phyloP scores from a whole-genome alignment of 2,888 invertebrate genomes.

The Spialia ferax region DNA sequence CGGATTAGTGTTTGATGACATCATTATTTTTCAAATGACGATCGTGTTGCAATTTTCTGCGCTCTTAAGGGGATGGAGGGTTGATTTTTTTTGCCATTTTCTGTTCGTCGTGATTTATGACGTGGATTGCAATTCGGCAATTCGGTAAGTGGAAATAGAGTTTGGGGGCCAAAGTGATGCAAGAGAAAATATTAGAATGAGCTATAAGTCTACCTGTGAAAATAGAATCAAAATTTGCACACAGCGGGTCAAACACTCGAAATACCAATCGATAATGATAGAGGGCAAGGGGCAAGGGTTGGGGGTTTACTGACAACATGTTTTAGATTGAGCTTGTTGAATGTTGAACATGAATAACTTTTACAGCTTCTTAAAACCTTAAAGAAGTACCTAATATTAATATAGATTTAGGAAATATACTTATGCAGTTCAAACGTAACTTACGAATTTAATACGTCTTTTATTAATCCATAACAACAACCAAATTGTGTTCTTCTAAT shows the following conservation, averaged over 20 bases:
- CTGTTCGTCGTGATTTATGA: slow-evolving; percentile 73
- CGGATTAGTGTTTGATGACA: slow-evolving; percentile 86
- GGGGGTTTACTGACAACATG: no score
- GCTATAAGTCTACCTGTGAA: no score
- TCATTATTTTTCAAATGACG: slow-evolving; percentile 84
- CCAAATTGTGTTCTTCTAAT: slow-evolving; percentile 65
- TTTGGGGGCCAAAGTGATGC: no score
- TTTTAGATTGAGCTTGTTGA: no score
- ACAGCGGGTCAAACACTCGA: no score
- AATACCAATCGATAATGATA: no score
- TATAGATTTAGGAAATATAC: background rate
- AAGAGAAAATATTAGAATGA: no score
- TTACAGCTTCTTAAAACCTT: no score
- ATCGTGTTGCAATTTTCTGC: slow-evolving; percentile 79
- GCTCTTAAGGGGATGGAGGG: slow-evolving; percentile 62
- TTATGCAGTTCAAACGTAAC: background rate
- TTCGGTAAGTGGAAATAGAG: slow-evolving; percentile 44
- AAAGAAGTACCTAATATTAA: background rate
- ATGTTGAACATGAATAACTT: no score
- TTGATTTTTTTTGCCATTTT: slow-evolving; percentile 55
- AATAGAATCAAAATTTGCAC: no score
- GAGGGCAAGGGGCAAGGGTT: no score
- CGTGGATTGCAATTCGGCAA: slow-evolving; percentile 61
- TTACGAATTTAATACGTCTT: background rate
- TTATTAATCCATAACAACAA: slow-evolving; percentile 38